Evolutionary conservation across 2,888 invertebrate species (phyloP), one percentile per base, ranked within the genome.

Genomic region (Seira sanloemensis): DNA sequence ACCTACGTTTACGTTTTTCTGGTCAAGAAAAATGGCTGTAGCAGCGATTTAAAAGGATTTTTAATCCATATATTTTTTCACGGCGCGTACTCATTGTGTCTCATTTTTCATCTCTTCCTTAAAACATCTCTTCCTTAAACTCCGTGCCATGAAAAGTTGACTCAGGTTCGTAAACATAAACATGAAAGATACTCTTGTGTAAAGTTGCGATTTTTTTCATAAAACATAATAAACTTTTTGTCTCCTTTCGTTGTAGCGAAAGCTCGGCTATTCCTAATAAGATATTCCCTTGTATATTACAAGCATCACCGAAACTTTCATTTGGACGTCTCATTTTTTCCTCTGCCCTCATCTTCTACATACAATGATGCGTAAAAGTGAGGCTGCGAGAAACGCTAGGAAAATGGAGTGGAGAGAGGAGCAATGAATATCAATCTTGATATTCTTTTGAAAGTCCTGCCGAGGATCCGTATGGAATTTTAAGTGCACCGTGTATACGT

Each of bases 341-440:
- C 62, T 62, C 21, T 2, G 62, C n/a, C n/a, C n/a, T n/a, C n/a
- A 62, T 62, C 21, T 12, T 62, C 23, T n/a, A n/a, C 62, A 62
- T 62, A 62, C 62, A 62, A 62, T 62, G 62, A 62, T 62, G 62
- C 62, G 62, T 37, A 71, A 71, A 71, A 54, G 54, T 50, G 12
- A 25, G 16, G 25, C 50, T 50, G 73, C 58, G 62, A 23, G 67
- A 58, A 54, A 46, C 23, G 54, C 24, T 65, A 74, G 54, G 82
- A 80, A 86, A 86, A 88, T 86, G 77, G 86, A 87, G 88, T 87
- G 80, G 86, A 84, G 87, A 84, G 87, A 83, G 82, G 74, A 87
- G 86, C 88, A 88, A 89, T 89, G 89, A 89, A 89, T 89, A 89
- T 89, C 89, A 89, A 89, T 89, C 89, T 88, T 88, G 88, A 88